Evolutionary conservation across 2,888 invertebrate genomes (phyloP).

Genomic region (Agrochola lychnidis): DNA sequence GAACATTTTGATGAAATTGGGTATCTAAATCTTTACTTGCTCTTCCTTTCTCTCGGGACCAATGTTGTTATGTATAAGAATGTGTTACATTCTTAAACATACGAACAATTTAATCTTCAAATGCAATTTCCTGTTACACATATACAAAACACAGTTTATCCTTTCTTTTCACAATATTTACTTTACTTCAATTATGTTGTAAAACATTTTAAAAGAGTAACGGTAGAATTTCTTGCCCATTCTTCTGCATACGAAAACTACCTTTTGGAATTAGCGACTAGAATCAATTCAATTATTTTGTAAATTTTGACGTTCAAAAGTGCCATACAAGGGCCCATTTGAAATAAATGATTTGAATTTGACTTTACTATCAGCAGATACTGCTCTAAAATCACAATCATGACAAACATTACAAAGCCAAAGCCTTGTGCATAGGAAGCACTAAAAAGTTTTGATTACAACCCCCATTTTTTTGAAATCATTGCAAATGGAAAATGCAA

Average conservation of each 20-base stretch:
- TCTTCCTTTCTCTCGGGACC: too few relatives aligned
- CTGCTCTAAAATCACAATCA: neutral
- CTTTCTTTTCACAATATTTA: neutral
- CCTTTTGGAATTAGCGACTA: too few relatives aligned
- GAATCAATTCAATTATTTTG: too few relatives aligned
- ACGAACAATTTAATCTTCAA: neutral
- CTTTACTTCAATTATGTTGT: neutral
- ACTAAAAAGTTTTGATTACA: slow-evolving; percentile 7
- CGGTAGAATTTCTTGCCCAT: too few relatives aligned
- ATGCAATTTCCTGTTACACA: neutral
- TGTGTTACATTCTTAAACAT: neutral
- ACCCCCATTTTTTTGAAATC: neutral
- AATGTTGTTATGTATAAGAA: neutral
- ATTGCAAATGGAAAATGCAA: slow-evolving; percentile 26
- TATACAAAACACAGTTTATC: neutral
- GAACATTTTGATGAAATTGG: neutral
- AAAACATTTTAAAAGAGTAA: too few relatives aligned
- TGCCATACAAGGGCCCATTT: too few relatives aligned
- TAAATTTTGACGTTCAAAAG: too few relatives aligned
- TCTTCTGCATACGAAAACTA: too few relatives aligned
- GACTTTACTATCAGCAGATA: neutral
- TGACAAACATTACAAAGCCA: neutral
- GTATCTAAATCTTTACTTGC: neutral
- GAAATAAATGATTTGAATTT: too few relatives aligned
- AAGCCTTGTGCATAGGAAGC: slow-evolving; percentile 9